Base-by-base conservation (phyloP, 2,888 invertebrate genomes). In the Xylota segnis region DNA sequence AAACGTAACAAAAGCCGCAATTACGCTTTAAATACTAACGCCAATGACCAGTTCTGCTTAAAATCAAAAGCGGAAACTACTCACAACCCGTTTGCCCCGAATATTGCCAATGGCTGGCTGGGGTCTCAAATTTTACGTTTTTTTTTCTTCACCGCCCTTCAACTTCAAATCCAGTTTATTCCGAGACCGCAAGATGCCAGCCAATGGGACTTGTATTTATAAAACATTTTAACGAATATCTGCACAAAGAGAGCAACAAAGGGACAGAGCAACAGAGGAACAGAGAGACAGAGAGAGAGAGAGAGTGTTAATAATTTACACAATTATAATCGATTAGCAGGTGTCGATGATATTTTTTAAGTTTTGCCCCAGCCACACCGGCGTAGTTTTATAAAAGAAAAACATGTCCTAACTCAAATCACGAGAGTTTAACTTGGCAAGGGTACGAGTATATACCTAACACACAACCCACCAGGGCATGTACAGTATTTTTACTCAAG, bases 321-420 rank as follows among this genome's bases (percentile, higher is more conserved):
- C 65, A 66, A 79, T 72, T 72, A 77, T 27, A 59, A 6, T 47
- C 58, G 58, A 79, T 79, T 79, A 79, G 79, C 72, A 34, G 32
- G 71, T 72, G 47, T 23, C 65, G 65, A 63, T 50, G 79, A 65
- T 50, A 58, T 47, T 72, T 45, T 43, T 63, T 32, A 76, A 68
- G 4, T 29, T 59, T 76, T 23, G 37, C 58, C 37, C 58, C 37
- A 75, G 3, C 23, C 23, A 23, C 23, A 23, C 23, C 23, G 23
- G 45, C 56, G n/a, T 40, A 40, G 29, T n/a, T 37, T 47, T n/a
- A 4, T 52, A 58, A 16, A 27, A 58, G 16, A 34, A 7, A 34
- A 7, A 54, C 43, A 65, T 14, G 23, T 52, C 34, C 47, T 37
- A 47, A 66, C 56, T 56, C 37, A 56, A 75, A 47, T 65, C 75